Evolutionary conservation across 1,140 invertebrate genomes (phyloP), one percentile per base, ranked within the genome.

Genomic region (Papilio dardanus): DNA sequence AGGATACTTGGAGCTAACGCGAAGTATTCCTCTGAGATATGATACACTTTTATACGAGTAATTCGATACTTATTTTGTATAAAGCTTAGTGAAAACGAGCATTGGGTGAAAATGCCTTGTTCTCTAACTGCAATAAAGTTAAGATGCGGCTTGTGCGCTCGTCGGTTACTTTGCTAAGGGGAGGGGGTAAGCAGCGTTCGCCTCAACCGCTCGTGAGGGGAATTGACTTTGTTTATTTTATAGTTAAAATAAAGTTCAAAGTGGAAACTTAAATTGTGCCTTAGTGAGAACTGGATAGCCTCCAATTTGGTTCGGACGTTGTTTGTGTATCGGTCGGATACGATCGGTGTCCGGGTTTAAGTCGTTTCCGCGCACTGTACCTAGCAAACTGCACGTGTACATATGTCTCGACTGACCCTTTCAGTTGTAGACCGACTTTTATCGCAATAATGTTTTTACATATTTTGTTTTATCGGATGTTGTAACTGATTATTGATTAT

Each of bases 231-330:
- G 81, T 89, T 92, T 90, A 86, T 90, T 88, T 92, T 88, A 91
- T 86, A 86, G 71, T 89, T 86, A 86, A 62, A 89, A 90, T 88
- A 88, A 92, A 91, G 89, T 93, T 91, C 89, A 93, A 93, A 92
- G 81, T 84, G 87, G 86, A 92, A 88, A 91, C 88, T 89, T 88
- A 90, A 90, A 93, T 93, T 92, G 90, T 93, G 91, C 91, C 91
- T 93, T 93, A 93, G 91, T 92, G 91, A 90, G 81, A 86, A 87
- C 88, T 81, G 85, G 85, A 87, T 87, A 88, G 84, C 84, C 81
- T 82, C 83, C 83, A 83, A 87, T 86, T 89, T 86, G 76, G 78
- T 86, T 91, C 86, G 85, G 82, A 77, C 68, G 77, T 74, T 76
- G 77, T 73, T 73, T 58, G 74, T 58, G 58, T 77, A 78, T 75